phyloP scores from a whole-genome alignment of 2,797 vertebrate species.

The Jordanella pulchra region DNA sequence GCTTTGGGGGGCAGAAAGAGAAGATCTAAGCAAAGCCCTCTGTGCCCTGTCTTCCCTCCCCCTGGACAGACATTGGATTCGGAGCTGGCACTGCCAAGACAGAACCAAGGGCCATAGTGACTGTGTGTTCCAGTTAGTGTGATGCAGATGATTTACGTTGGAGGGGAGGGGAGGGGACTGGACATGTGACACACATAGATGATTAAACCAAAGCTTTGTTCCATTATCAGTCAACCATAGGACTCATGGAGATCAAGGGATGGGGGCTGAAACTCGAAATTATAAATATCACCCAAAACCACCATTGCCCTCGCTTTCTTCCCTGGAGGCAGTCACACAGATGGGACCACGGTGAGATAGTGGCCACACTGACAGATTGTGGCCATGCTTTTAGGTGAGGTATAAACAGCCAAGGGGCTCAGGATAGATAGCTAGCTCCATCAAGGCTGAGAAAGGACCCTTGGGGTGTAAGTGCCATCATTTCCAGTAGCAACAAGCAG shows the following conservation, averaged over 20 bases:
- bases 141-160: slow-evolving; percentile 76
- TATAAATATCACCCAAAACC: slow-evolving; percentile 56
- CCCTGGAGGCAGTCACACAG: slow-evolving; percentile 52
- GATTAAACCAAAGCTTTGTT: slow-evolving; percentile 73
- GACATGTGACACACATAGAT: slow-evolving; percentile 72
- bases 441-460: slow-evolving; percentile 65
- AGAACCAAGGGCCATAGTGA: slow-evolving; percentile 71
- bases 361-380: slow-evolving; percentile 61
- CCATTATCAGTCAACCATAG: slow-evolving; percentile 68
- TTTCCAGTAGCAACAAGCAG: slow-evolving; percentile 68
- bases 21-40: slow-evolving; percentile 56
- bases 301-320: slow-evolving; percentile 24
- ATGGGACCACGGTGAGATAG: slow-evolving; percentile 44
- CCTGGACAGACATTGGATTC: slow-evolving; percentile 65
- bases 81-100: slow-evolving; percentile 49
- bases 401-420: slow-evolving; percentile 60
- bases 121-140: slow-evolving; percentile 78
- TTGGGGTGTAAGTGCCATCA: slow-evolving; percentile 59
- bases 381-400: slow-evolving; percentile 50
- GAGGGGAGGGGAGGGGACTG: slow-evolving; percentile 52
- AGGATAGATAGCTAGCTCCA: slow-evolving; percentile 61
- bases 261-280: slow-evolving; percentile 45
- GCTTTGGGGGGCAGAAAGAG: slow-evolving; percentile 54
- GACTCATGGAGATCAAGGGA: slow-evolving; percentile 41
- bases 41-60: slow-evolving; percentile 56